Conservation (phyloP, 2,797 vertebrate genomes). For the Sebastes alutus region DNA sequence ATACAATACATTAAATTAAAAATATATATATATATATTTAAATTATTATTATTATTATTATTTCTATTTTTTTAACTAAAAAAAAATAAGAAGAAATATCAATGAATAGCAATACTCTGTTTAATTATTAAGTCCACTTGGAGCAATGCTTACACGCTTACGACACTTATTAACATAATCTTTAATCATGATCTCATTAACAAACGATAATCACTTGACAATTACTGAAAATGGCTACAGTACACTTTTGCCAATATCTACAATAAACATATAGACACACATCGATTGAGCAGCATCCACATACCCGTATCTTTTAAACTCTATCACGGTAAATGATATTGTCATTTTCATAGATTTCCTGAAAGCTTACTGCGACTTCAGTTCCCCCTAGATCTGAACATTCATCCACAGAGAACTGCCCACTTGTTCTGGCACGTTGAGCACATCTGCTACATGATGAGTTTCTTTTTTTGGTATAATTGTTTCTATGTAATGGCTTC, state of each 20-base stretch:
- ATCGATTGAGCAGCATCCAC: neutral
- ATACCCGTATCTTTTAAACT: neutral
- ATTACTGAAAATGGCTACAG: neutral
- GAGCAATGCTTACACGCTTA: neutral
- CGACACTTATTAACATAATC: neutral
- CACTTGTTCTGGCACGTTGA: neutral
- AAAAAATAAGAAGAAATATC: neutral
- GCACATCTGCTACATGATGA: neutral
- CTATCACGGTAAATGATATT: neutral
- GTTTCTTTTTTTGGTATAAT: neutral
- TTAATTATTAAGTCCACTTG: neutral
- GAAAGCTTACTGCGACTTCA: neutral
- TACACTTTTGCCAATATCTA: neutral
- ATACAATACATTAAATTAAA: too few species aligned
- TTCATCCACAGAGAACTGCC: neutral
- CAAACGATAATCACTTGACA: neutral
- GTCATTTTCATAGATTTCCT: neutral
- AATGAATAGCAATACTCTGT: neutral
- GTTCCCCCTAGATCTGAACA: neutral
- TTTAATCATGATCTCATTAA: neutral
- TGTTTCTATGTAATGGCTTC: neutral
- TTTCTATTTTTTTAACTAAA: too few species aligned
- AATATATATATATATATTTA: too few species aligned
- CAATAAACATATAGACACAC: too few species aligned
- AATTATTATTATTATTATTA: too few species aligned